phyloP scores from a whole-genome alignment of 2,113 vertebrate species.

The Pristiophorus japonicus region DNA sequence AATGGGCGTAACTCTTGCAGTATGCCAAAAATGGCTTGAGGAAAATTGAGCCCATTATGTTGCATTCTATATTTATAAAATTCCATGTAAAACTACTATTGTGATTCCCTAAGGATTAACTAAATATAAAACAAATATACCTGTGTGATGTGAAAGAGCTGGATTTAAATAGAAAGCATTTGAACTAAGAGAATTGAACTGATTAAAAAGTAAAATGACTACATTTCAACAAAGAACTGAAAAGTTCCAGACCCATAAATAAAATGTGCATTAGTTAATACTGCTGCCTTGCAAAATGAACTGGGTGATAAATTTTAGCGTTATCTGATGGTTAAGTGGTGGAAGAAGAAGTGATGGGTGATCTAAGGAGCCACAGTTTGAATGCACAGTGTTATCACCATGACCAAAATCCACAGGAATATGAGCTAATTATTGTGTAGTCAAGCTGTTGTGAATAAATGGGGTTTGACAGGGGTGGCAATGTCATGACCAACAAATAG shows the following conservation, averaged over 20 bases:
- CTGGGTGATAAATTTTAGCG: not conserved
- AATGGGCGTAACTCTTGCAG: no score
- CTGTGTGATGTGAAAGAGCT: not conserved
- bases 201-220: not conserved
- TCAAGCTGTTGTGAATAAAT: constrained; percentile 25
- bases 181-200: not conserved
- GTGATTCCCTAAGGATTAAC: not conserved
- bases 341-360: constrained; percentile 33
- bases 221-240: constrained; percentile 7
- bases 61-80: not conserved
- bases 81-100: not conserved
- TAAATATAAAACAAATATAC: not conserved
- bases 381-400: constrained; percentile 18
- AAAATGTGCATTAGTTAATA: constrained; percentile 37
- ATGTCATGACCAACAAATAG: constrained; percentile 30
- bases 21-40: no score
- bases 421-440: constrained; percentile 20
- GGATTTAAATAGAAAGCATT: not conserved
- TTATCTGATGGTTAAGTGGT: constrained; percentile 28
- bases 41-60: no score
- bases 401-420: constrained; percentile 3
- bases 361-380: constrained; percentile 14
- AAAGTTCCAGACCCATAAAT: not conserved
- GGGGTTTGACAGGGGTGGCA: not conserved
- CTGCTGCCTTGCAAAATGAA: constrained; percentile 26